Evolutionary conservation across 2,888 invertebrate species (phyloP), one percentile per base, ranked within the genome.

Genomic region (Tinea trinotella): DNA sequence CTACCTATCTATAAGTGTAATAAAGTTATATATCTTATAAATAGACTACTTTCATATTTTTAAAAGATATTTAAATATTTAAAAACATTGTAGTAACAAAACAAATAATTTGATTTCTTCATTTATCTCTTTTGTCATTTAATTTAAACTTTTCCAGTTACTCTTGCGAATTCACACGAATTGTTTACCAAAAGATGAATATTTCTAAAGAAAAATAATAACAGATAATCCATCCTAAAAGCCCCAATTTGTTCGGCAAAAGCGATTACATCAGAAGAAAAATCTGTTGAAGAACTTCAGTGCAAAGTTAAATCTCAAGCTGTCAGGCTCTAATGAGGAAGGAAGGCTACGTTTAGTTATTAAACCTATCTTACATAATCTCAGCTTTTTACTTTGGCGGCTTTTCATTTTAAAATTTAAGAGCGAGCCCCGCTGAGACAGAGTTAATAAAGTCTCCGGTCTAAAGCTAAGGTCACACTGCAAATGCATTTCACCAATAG

Each of bases 371-470:
- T 24, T 50, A 50, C 50, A 50, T 50, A 50, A 50, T 50, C 50
- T 50, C 7, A 19, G 15, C 50, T 50, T 50, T 50, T 50, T 52
- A 52, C 52, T 52, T 52, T n/a, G 52, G 52, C 22, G 19, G 53
- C 53, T 53, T 40, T 40, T 53, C 53, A 53, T 53, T 53, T 53
- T 53, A 53, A 53, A 53, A 53, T 53, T 53, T 53, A 53, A 53
- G 53, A 40, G 15, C 53, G 40, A 36, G 36, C 13, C 53, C 36
- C 53, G 40, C 19, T 10, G 52, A 40, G 40, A 40, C 36, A 3
- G 40, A 2, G 19, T 40, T 53, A 53, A 53, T 53, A 53, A 53
- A 53, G 53, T 15, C 20, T 52, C 17, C 35, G 10, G 15, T n/a
- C 6, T 52, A 35, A 52, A 6, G 18, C 1, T n/a, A 1, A 2